Base-by-base conservation (phyloP, 2,888 invertebrate genomes). In the Acrobasis consociella region DNA sequence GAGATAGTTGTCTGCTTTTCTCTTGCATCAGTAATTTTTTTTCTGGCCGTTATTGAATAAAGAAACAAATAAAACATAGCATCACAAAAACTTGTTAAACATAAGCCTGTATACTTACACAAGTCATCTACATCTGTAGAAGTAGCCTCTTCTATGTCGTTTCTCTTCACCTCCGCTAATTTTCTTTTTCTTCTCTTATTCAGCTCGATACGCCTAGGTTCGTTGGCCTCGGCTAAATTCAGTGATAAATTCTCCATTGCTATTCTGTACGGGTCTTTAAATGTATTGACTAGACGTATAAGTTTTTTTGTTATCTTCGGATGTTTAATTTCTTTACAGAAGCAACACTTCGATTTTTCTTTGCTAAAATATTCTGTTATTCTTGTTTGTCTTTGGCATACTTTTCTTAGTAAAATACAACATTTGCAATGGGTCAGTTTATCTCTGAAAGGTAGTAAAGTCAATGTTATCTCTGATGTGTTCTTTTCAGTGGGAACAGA, bases 281-380 rank as follows among this genome's bases (percentile, higher is more conserved):
- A 83, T 65, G 77, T 78, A 49, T 71, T 80, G 1, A 86, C 64
- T 31, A 92, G 70, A 60, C 88, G 65, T 63, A 67, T 83, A 39
- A 92, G 72, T 49, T 80, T 85, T 63, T 85, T 88, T 0, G 87
- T 77, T 15, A 89, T 71, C 50, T 63, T 84, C 0, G 85, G 86
- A 66, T 78, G 75, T 15, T 69, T 77, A 11, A 76, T 72, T 31
- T 71, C 67, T 22, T 67, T 82, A 67, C 91, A 91, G 15, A 76
- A 76, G 67, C 91, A 91, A 9, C 61, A 62, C 0, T 49, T 67
- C 1, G 61, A 66, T 8, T 63, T 64, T 2, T 64, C 68, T 15
- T 66, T 37, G 49, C 70, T 77, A 60, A 91, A 88, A 69, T 76
- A 92, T 49, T 91, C 90, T 0, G 81, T 85, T 16, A 92, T 88